A percentile compares a stretch with the other conserved stretches of the same genome.
Evolutionary conservation across 1,140 invertebrate species (phyloP).

Genomic region (Colletes latitarsis): DNA sequence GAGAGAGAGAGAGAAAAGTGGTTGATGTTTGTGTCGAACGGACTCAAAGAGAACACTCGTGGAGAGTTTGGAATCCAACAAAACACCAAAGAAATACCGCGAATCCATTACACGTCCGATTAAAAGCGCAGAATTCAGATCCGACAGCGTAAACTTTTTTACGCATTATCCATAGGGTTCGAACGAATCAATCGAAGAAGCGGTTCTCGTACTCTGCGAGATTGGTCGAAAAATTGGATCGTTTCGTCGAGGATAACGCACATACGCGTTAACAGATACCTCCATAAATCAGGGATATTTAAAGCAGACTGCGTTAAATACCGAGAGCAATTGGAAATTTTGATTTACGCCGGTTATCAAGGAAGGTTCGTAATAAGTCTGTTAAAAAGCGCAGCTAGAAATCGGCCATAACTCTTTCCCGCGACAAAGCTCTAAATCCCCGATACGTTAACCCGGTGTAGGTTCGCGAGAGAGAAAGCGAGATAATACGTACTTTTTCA

Average conservation of each 20-base stretch:
- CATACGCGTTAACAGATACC: neutral
- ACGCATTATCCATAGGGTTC: neutral
- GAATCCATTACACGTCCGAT: conserved; percentile 39
- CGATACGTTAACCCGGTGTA: conserved; percentile 56
- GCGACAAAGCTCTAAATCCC: conserved; percentile 54
- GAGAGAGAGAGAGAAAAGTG: conserved; percentile 38
- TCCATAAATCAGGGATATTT: conserved; percentile 45
- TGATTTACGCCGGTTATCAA: conserved; percentile 47
- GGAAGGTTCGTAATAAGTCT: conserved; percentile 46
- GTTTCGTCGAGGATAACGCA: conserved; percentile 16
- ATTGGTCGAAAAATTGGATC: neutral
- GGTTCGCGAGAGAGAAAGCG: neutral
- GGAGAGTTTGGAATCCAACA: conserved; percentile 21
- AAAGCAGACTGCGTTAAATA: conserved; percentile 5
- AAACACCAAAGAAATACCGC: conserved; percentile 24
- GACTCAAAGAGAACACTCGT: conserved; percentile 36
- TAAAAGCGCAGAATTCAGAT: conserved; percentile 14
- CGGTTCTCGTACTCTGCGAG: too few relatives aligned
- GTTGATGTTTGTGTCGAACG: conserved; percentile 41
- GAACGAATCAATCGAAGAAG: neutral
- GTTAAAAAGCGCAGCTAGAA: conserved; percentile 47
- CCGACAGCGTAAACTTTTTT: neutral
- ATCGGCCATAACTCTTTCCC: conserved; percentile 56
- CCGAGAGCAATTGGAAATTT: conserved; percentile 40
- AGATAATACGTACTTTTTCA: conserved; percentile 68